These are phyloP conservation scores for Salmo trutta DNA, from an alignment of 2,797 vertebrate species.

Conservation along the genomic window DNA sequence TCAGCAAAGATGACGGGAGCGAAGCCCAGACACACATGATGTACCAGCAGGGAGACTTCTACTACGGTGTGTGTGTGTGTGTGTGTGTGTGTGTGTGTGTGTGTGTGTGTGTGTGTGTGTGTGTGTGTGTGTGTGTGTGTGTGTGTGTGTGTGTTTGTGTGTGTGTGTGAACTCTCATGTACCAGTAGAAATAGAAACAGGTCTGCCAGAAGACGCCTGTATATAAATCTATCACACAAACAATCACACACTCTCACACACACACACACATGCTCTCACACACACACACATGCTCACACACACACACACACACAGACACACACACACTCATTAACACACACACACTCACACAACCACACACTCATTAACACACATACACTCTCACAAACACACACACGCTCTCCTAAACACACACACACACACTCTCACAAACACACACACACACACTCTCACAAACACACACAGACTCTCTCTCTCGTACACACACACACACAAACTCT, in stretches of 20 bases:
- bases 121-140: conserved; percentile 41
- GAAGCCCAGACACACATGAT: conserved; percentile 98
- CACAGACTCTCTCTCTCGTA: background rate
- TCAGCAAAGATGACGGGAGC: conserved; percentile 95
- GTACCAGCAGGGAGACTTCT: conserved; percentile 99
- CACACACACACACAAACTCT: too few species aligned
- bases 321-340: background rate
- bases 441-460: background rate
- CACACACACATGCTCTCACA: too few species aligned
- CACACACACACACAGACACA: too few species aligned
- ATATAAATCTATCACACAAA: background rate
- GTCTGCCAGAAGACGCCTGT: background rate
- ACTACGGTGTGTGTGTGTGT: conserved; percentile 77
- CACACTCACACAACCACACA: too few species aligned
- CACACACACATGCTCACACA: too few species aligned
- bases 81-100: too few species aligned
- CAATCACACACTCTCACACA: too few species aligned
- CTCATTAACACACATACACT: too few species aligned
- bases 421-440: too few species aligned
- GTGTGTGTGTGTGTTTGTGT: too few species aligned
- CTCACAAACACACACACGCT: too few species aligned
- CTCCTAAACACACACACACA: too few species aligned
- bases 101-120: background rate
- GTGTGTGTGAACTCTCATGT: background rate
- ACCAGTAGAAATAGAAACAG: background rate